Percentiles rank a stretch among this genome's conserved stretches.
Conservation (phyloP, 2,888 invertebrate genomes). For the Tipula vernalis region DNA sequence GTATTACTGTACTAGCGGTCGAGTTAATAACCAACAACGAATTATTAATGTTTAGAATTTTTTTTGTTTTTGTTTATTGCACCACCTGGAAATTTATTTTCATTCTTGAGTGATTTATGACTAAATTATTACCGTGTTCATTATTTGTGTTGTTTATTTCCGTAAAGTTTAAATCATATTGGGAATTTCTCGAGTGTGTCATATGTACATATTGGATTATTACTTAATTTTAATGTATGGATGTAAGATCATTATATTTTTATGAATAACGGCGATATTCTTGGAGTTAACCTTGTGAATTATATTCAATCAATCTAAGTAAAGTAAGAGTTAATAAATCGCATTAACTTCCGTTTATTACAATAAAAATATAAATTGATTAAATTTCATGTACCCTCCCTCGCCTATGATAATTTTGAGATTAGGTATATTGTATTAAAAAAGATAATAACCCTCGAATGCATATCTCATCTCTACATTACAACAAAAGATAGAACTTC, state of each 20-base stretch:
- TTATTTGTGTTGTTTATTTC: background rate
- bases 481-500: background rate
- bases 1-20: background rate
- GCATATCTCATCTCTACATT: background rate
- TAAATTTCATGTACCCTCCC: background rate
- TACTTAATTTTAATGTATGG: background rate
- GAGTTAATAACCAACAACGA: background rate
- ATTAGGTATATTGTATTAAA: background rate
- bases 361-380: background rate
- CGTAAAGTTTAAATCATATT: background rate
- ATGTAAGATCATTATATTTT: background rate
- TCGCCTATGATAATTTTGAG: background rate
- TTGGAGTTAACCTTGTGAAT: background rate
- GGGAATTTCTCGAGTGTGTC: background rate
- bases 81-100: background rate
- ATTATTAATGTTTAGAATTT: background rate
- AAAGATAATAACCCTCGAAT: background rate
- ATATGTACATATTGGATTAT: background rate
- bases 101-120: background rate
- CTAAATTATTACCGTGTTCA: background rate
- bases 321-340: background rate
- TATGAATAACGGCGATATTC: too few species aligned
- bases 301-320: background rate
- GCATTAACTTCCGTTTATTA: background rate
- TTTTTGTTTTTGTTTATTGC: background rate